Evolutionary conservation across 2,113 vertebrate species (phyloP), one percentile per base, ranked within the genome.

Genomic region (Pangasianodon hypophthalmus): DNA sequence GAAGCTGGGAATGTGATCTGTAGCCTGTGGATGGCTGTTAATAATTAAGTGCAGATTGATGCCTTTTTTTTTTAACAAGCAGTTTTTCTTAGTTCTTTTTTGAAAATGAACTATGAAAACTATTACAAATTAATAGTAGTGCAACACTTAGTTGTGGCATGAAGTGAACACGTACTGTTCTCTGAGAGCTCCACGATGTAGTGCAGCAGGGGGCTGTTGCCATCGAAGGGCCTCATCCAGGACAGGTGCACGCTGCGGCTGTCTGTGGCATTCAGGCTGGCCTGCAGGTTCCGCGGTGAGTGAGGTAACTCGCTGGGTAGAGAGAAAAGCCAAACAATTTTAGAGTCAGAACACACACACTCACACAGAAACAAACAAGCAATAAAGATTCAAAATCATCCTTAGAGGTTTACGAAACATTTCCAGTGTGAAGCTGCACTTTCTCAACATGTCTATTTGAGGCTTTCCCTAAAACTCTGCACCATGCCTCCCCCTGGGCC

Each of bases 171-270:
- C 67, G 54, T 95, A 99, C 98, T 99, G 97, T 99, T 99, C 92
- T 99, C 98, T 0, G 98, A 99, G 75, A 99, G 96, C 94, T 99
- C 98, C 48, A 99, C 96, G 46, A 97, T 95, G 91, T 99, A 99
- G 93, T 96, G 93, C 18, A 99, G 96, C 2, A 99, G 96, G 0
- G 97, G 98, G 88, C 98, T 99, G 96, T 99, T 99, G 44, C 98
- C 98, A 1, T 99, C 97, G 3, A 99, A 99, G 83, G 98, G 97
- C 0, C 97, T 96, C 1, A 99, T 96, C 98, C 98, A 99, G 93
- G 97, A 97, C 54, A 99, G 97, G 84, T 92, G 90, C 92, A 98
- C 98, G 0, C 97, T 94, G 64, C 96, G 97, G 87, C 97, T 96
- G 88, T 95, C 96, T 0, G 96, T 96, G 64, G 96, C 93, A 16